Evolutionary conservation across 1,140 invertebrate species (phyloP).

Genomic region (Gerris buenoi): DNA sequence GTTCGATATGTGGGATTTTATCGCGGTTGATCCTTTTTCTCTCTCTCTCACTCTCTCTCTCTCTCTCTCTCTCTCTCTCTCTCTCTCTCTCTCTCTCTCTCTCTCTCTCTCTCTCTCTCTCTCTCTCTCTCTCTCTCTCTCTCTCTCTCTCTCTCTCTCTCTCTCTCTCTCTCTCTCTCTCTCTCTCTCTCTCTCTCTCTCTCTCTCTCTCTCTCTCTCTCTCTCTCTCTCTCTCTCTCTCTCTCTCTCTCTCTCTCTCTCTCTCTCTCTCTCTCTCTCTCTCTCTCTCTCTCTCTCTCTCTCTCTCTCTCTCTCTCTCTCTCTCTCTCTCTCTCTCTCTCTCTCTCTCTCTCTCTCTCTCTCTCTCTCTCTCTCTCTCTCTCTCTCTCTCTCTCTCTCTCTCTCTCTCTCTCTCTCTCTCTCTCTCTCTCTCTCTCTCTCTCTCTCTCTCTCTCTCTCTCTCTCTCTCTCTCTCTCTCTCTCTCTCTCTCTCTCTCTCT

Average conservation of each 20-base stretch:
- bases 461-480: background rate
- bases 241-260: conserved; percentile 22
- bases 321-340: conserved; percentile 8
- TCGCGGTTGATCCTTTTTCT: background rate
- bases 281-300: conserved; percentile 6
- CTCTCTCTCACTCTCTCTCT: conserved; percentile 3
- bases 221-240: conserved; percentile 4
- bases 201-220: conserved; percentile 4
- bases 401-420: conserved; percentile 1
- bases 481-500: conserved; percentile 21
- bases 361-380: conserved; percentile 2
- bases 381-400: conserved; percentile 7
- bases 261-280: conserved; percentile 8
- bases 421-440: conserved; percentile 3
- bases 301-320: conserved; percentile 5
- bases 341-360: conserved; percentile 8
- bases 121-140: conserved; percentile 20
- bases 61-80: conserved; percentile 19
- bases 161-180: conserved; percentile 10
- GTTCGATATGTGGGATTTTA: too few species aligned
- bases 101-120: conserved; percentile 21
- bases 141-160: conserved; percentile 10
- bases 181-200: background rate
- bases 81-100: conserved; percentile 19
- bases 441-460: conserved; percentile 5